Evolutionary conservation across 2,888 invertebrate genomes (phyloP), one percentile per base, ranked within the genome.

Genomic region (Dromius quadrimaculatus): DNA sequence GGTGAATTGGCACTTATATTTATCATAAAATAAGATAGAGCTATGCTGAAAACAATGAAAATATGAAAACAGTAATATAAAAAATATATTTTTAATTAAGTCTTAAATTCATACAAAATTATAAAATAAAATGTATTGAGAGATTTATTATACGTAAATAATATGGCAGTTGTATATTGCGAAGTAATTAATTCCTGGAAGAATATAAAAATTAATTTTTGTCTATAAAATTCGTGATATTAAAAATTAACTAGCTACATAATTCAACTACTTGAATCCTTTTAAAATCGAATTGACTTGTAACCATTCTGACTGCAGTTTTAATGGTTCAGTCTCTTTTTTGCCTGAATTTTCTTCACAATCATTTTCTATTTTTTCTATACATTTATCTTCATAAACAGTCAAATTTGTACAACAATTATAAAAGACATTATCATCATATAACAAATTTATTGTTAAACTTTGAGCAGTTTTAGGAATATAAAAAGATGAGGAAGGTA

Each of bases 261-360:
- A 15, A 2, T 11, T 54, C 20, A 34, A 22, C 76, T 87, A 87
- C 81, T 86, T 87, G 75, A 87, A 88, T 13, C 87, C 88, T 78
- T 86, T 87, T 80, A 88, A 82, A 22, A 84, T 79, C 78, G 84
- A 83, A 62, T 81, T 84, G 13, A 85, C 86, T 75, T 87, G 85
- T 78, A 84, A 87, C 88, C 88, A 88, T 62, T 78, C 17, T n/a
- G 72, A 73, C 54, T 75, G 68, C 38, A 73, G 65, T 50, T 73
- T 66, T 20, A 73, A 66, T 54, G 11, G 36, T 61, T 74, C 68
- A 43, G 9, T 20, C 19, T 34, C 19, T 19, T 34, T 15, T 20
- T 59, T 19, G 6, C 15, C 36, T 8, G 19, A 20, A 19, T 59
- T 23, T 6, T 36, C 34, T 8, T 36, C 13, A 6, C 6, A 17